Percentiles rank a stretch among this genome's conserved stretches.
These are phyloP conservation scores for Sebastes flavidus DNA, from an alignment of 2,797 vertebrate genomes.

Conservation along the genomic window DNA sequence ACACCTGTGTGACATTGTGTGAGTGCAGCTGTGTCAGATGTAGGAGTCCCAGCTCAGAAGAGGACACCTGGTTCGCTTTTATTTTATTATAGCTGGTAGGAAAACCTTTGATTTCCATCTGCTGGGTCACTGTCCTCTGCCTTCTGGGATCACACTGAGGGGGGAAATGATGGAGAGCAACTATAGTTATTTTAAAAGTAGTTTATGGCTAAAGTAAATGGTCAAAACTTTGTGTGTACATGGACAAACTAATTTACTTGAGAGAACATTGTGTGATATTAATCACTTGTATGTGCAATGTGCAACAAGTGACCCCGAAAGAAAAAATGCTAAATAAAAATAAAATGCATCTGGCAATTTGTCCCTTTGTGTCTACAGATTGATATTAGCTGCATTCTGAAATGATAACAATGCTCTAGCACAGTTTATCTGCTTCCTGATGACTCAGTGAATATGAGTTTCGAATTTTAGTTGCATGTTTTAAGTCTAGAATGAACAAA, in stretches of 20 bases:
- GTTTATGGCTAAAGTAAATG: neutral
- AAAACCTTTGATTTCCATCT: constrained; percentile 10
- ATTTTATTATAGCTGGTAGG: neutral
- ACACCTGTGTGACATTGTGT: neutral
- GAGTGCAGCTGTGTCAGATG: constrained; percentile 7
- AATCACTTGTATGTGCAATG: neutral
- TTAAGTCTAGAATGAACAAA: neutral
- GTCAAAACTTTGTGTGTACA: neutral
- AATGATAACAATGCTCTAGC: neutral
- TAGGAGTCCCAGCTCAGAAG: neutral
- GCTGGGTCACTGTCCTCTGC: neutral
- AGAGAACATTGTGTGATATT: neutral
- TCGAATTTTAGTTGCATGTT: neutral
- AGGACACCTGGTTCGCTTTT: constrained; percentile 11
- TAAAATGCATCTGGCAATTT: no score
- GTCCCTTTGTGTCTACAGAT: no score
- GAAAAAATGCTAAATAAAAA: rapidly evolving
- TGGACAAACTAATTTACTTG: neutral
- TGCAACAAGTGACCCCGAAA: neutral
- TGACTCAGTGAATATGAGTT: neutral
- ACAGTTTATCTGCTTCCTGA: neutral
- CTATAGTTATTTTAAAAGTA: neutral
- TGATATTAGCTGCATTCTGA: neutral
- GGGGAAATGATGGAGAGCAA: neutral
- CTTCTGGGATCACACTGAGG: neutral